Conservation (phyloP, 2,888 invertebrate species). For the Seira ritae region DNA sequence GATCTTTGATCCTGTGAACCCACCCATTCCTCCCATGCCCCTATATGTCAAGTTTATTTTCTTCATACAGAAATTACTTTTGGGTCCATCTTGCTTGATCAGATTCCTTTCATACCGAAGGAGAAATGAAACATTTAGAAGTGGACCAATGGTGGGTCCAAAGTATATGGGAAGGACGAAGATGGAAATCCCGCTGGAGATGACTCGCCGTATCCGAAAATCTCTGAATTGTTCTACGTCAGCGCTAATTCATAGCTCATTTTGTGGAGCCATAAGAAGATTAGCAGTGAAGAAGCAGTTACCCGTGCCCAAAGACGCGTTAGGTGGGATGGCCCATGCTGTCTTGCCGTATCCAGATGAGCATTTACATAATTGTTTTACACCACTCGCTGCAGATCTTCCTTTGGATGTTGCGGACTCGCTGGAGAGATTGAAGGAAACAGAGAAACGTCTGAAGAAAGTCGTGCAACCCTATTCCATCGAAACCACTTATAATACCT, state of each 20-base stretch:
- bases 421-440: background rate
- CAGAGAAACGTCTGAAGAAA: background rate
- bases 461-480: background rate
- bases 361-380: background rate
- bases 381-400: background rate
- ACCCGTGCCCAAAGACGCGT: background rate
- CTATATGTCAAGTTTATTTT: conserved; percentile 4
- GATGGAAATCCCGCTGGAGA: background rate
- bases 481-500: background rate
- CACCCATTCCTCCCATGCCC: conserved; percentile 10
- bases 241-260: conserved; percentile 19
- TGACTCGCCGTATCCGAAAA: conserved; percentile 25
- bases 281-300: background rate
- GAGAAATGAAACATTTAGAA: background rate
- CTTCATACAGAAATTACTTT: background rate
- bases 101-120: too few relatives aligned
- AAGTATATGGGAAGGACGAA: conserved; percentile 15
- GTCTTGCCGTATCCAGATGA: conserved; percentile 23
- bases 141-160: background rate
- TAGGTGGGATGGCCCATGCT: conserved; percentile 5
- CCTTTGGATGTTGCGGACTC: background rate
- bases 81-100: conserved; percentile 6
- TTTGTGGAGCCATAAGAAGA: conserved; percentile 23
- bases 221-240: background rate
- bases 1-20: conserved; percentile 32